Evolutionary conservation across 1,140 invertebrate genomes (phyloP).

Genomic region (Acyrthosiphon pisum): DNA sequence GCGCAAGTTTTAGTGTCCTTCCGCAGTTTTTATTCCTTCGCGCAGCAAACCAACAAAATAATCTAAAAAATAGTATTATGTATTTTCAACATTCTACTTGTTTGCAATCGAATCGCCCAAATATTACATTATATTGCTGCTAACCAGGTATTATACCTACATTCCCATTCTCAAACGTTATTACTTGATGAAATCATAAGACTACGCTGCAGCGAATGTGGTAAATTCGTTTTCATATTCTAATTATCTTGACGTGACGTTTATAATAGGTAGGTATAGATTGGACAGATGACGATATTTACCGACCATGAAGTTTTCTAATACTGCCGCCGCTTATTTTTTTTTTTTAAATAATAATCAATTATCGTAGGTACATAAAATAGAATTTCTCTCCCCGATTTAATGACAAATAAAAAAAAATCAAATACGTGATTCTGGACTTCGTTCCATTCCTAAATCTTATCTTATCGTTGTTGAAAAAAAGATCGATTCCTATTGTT

Average conservation of each 20-base stretch:
- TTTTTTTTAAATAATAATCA: background rate
- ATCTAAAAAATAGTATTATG: background rate
- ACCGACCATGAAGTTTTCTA: background rate
- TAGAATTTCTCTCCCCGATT: background rate
- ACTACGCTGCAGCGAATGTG: background rate
- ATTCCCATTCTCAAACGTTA: background rate
- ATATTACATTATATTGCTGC: background rate
- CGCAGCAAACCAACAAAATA: background rate
- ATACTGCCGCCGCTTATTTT: background rate
- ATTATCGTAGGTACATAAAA: background rate
- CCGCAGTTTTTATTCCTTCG: background rate
- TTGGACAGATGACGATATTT: background rate
- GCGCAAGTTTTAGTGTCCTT: background rate
- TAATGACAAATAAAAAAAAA: background rate
- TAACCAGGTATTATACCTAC: background rate
- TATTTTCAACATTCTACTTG: background rate
- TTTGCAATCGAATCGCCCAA: background rate
- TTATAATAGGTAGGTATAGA: background rate
- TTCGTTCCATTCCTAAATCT: background rate
- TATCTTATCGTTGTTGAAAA: background rate
- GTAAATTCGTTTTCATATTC: constrained; percentile 3
- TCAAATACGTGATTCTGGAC: background rate
- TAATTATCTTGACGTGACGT: background rate
- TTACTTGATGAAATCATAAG: background rate
- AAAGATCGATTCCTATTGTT: background rate